Percentiles rank a stretch among this genome's conserved stretches.
Evolutionary conservation across 2,888 invertebrate genomes (phyloP).

Genomic region (Pristionchus exspectatus): DNA sequence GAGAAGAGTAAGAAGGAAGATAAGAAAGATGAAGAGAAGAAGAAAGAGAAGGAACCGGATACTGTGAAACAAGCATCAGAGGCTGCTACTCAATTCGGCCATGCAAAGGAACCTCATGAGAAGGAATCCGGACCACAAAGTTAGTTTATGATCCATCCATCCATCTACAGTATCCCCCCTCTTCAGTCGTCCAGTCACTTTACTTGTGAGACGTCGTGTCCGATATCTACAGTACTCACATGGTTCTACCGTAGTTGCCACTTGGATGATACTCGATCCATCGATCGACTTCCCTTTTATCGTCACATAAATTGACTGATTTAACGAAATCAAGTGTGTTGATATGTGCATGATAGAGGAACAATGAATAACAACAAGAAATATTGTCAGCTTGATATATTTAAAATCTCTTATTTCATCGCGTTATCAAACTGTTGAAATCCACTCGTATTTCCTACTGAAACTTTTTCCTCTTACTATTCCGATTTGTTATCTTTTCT

Average conservation of each 20-base stretch:
- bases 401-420: too few species aligned
- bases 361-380: background rate
- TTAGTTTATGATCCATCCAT: background rate
- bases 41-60: slow-evolving; percentile 7
- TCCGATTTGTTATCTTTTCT: too few species aligned
- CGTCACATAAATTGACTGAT: slow-evolving; percentile 35
- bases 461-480: too few species aligned
- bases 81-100: slow-evolving; percentile 21
- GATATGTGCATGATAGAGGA: background rate
- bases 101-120: background rate
- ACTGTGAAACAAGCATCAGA: slow-evolving; percentile 8
- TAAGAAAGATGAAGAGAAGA: slow-evolving; percentile 9
- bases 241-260: background rate
- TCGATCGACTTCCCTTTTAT: slow-evolving; percentile 14
- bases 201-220: background rate
- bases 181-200: slow-evolving; percentile 14
- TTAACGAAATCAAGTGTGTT: slow-evolving; percentile 16
- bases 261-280: slow-evolving; percentile 10
- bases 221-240: slow-evolving; percentile 3
- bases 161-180: background rate
- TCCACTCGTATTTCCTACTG: too few species aligned
- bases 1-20: background rate
- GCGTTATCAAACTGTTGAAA: too few species aligned
- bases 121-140: slow-evolving; percentile 11
- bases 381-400: too few species aligned